Evolutionary conservation across 2,113 vertebrate species (phyloP), one percentile per base, ranked within the genome.

Genomic region (Apeltes quadracus): DNA sequence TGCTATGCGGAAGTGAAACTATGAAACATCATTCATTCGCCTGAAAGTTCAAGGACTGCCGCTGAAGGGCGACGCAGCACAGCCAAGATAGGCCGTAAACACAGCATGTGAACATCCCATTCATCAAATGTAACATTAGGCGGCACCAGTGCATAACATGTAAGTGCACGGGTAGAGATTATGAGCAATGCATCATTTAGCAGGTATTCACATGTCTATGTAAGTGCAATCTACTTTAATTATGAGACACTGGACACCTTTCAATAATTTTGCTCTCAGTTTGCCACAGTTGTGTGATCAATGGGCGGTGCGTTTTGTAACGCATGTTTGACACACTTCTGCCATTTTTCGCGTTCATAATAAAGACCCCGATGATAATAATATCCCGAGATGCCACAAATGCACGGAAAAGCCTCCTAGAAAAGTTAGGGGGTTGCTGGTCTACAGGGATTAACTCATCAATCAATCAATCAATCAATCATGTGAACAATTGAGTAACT

Each of bases 171-270:
- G 18, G 54, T 58, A 12, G 8, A 43, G 51, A 73, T 59, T 63
- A 66, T 22, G 53, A 38, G 18, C 20, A 66, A 43, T 53, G 61
- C 32, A n/a, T 67, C 61, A 68, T 73, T 81, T 38, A 34, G 41
- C n/a, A 64, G 38, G 41, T 61, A 38, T 64, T 59, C 57, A 69
- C 14, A 12, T 71, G 22, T 59, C 64, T 13, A 11, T 43, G 18
- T 53, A n/a, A 51, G 48, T 61, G 43, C 44, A 75, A 76, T 63
- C 20, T 4, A 27, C 22, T 69, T 29, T 61, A 7, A 69, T 77
- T 72, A 36, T 27, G 18, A 69, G 38, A 57, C 54, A 11, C 14
- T 34, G 5, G 44, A 2, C 34, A 48, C 1, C 43, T 16, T 72
- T 61, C 50, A 78, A 23, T 65, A 34, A 67, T 54, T 61, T 25